Evolutionary conservation across 2,888 invertebrate species (phyloP).

Genomic region (Agonopterix alstromeriana): DNA sequence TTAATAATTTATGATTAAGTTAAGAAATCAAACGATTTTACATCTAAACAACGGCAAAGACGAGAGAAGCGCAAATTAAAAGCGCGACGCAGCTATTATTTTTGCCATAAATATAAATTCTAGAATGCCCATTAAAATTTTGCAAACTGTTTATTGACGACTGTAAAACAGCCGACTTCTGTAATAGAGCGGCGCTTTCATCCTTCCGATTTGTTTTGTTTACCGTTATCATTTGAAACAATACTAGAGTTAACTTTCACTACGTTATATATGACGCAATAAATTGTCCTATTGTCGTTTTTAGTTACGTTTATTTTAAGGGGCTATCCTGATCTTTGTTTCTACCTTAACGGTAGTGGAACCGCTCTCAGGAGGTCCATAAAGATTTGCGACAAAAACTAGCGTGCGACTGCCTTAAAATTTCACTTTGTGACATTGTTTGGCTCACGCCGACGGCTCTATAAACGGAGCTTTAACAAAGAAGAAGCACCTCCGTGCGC

Average conservation of each 20-base stretch:
- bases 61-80: constrained; percentile 3
- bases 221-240: constrained; percentile 60
- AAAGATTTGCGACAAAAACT: constrained; percentile 45
- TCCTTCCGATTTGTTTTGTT: constrained; percentile 40
- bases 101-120: constrained; percentile 16
- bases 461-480: constrained; percentile 42
- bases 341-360: constrained; percentile 64
- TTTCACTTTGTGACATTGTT: constrained; percentile 49
- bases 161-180: constrained; percentile 53
- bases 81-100: constrained; percentile 7
- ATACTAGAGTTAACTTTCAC: constrained; percentile 58
- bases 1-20: not conserved
- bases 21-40: not conserved
- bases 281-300: constrained; percentile 48
- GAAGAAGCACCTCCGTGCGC: constrained; percentile 28
- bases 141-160: constrained; percentile 49
- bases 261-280: constrained; percentile 67
- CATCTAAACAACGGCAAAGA: not conserved
- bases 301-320: constrained; percentile 1
- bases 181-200: constrained; percentile 47
- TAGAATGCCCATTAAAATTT: constrained; percentile 41
- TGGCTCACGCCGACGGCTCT: constrained; percentile 32
- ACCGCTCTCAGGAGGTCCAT: constrained; percentile 49
- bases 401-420: constrained; percentile 35
- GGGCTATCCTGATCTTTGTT: constrained; percentile 43